Evolutionary conservation across 2,113 vertebrate species (phyloP).

Genomic region (Oostethus manadensis): DNA sequence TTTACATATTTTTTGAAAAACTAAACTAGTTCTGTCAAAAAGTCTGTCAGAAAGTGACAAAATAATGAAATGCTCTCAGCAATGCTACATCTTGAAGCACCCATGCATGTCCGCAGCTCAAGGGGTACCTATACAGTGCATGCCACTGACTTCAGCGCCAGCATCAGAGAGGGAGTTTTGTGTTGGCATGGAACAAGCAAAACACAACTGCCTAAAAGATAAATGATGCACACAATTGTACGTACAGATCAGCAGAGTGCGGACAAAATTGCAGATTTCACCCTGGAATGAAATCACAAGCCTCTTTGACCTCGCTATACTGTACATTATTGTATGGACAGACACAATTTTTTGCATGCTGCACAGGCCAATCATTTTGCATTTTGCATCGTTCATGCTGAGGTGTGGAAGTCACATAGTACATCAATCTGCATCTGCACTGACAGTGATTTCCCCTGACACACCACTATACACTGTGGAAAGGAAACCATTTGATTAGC

Average conservation of each 20-base stretch:
- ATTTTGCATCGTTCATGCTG: constrained; percentile 6
- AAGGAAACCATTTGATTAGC: constrained; percentile 29
- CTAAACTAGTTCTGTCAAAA: too few relatives aligned
- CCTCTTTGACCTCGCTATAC: not conserved
- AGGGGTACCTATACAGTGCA: too few relatives aligned
- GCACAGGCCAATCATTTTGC: constrained; percentile 14
- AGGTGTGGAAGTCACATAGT: constrained; percentile 14
- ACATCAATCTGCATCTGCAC: constrained; percentile 10
- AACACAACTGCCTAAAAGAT: not conserved
- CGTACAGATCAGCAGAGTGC: not conserved
- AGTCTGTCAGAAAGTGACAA: too few relatives aligned
- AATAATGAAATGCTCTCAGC: too few relatives aligned
- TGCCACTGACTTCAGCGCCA: not conserved
- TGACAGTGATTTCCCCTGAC: constrained; percentile 47
- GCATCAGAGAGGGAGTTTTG: not conserved
- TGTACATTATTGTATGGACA: not conserved
- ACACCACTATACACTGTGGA: constrained; percentile 5
- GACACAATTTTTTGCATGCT: constrained; percentile 3
- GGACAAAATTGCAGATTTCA: not conserved
- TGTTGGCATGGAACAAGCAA: not conserved
- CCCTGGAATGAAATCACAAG: not conserved
- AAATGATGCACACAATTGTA: not conserved
- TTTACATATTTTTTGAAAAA: too few relatives aligned
- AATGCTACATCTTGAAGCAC: too few relatives aligned
- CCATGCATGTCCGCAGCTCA: not conserved